A percentile compares a stretch with the other conserved stretches of the same genome.
Evolutionary conservation across 2,888 invertebrate species (phyloP).

Genomic region (Tipula lateralis): DNA sequence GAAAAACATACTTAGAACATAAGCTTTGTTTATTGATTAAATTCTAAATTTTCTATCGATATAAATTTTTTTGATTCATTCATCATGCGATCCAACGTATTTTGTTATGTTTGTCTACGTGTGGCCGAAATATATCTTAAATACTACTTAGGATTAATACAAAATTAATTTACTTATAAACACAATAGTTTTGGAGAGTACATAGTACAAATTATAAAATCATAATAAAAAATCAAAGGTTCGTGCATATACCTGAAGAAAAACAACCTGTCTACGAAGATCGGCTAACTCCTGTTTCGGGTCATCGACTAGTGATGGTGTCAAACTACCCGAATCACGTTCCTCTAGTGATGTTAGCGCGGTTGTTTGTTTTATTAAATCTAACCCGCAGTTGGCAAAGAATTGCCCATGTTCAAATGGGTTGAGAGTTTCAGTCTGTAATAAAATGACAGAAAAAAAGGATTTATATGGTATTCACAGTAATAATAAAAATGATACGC

Average conservation of each 20-base stretch:
- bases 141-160: neutral
- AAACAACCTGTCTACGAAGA: slow-evolving; percentile 75
- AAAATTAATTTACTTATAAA: neutral
- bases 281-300: slow-evolving; percentile 69
- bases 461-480: neutral
- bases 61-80: neutral
- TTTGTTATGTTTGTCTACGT: no score
- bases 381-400: slow-evolving; percentile 54
- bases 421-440: slow-evolving; percentile 81
- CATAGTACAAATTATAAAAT: slow-evolving; percentile 31
- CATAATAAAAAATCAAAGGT: slow-evolving; percentile 34
- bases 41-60: neutral
- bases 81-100: neutral
- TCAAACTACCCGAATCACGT: slow-evolving; percentile 52
- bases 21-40: neutral
- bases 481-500: slow-evolving; percentile 45
- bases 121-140: neutral
- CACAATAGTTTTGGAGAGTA: neutral
- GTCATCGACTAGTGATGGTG: slow-evolving; percentile 53
- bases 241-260: slow-evolving; percentile 63
- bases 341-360: slow-evolving; percentile 46
- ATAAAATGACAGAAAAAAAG: neutral
- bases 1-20: neutral
- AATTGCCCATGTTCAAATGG: slow-evolving; percentile 75
- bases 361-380: slow-evolving; percentile 52